Percentiles rank a stretch among this genome's conserved stretches.
phyloP scores from a whole-genome alignment of 2,888 invertebrate species.

The Drymonia ruficornis region DNA sequence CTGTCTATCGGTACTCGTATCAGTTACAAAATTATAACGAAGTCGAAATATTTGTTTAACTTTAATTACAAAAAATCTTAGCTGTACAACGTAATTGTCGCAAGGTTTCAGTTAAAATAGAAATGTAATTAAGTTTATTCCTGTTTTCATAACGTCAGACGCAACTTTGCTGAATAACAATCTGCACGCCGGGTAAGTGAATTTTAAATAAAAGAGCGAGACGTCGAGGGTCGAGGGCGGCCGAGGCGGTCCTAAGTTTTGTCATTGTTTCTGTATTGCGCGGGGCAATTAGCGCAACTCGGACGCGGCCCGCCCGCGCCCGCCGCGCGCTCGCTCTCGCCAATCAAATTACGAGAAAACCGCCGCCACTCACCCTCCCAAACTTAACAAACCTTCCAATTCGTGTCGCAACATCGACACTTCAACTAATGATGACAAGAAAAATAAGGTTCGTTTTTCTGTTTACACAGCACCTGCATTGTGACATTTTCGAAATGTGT shows the following conservation, averaged over 20 bases:
- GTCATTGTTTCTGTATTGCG: conserved; percentile 83
- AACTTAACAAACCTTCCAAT: conserved; percentile 62
- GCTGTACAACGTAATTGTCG: conserved; percentile 13
- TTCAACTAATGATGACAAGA: conserved; percentile 63
- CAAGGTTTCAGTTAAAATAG: conserved; percentile 44
- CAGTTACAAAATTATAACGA: background rate
- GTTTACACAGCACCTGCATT: background rate
- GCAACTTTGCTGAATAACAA: conserved; percentile 73
- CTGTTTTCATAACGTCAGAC: conserved; percentile 69
- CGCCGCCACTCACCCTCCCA: conserved; percentile 53
- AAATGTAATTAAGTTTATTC: conserved; percentile 70
- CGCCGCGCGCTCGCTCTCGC: conserved; percentile 46
- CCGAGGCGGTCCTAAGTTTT: conserved; percentile 74
- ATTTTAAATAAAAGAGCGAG: conserved; percentile 81
- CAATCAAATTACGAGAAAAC: conserved; percentile 75
- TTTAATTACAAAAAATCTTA: conserved; percentile 10
- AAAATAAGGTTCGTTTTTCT: conserved; percentile 5
- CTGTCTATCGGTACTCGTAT: conserved; percentile 47
- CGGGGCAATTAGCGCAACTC: conserved; percentile 79
- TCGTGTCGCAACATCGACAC: conserved; percentile 65
- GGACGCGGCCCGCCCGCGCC: conserved; percentile 56
- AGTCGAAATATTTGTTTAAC: background rate
- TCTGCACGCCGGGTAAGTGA: conserved; percentile 77
- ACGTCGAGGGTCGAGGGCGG: conserved; percentile 63
- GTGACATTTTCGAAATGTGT: background rate